Percentiles rank a stretch among this genome's conserved stretches.
phyloP scores from a whole-genome alignment of 1,140 invertebrate species.

The Leptestheria dahalacensis region DNA sequence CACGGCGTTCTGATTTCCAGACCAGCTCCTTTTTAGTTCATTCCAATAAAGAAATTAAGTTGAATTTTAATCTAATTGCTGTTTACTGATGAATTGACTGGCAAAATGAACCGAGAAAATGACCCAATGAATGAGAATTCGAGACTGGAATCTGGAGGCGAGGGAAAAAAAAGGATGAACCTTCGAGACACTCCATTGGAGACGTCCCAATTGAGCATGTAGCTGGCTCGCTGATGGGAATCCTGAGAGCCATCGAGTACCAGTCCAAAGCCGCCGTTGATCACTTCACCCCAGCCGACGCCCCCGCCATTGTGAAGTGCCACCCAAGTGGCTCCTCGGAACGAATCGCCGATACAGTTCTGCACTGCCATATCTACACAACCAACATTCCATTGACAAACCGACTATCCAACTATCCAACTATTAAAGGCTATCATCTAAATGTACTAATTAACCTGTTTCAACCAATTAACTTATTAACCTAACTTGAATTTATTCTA shows the following conservation, averaged over 20 bases:
- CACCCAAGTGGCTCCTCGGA: conserved; percentile 52
- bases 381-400: neutral
- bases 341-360: conserved; percentile 48
- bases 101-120: neutral
- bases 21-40: conserved; percentile 31
- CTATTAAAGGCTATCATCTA: neutral
- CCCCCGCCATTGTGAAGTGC: conserved; percentile 52
- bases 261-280: conserved; percentile 52
- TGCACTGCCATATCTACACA: conserved; percentile 47
- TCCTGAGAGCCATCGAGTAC: conserved; percentile 44
- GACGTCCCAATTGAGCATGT: conserved; percentile 50
- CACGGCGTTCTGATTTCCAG: conserved; percentile 35
- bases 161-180: conserved; percentile 15
- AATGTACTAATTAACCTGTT: too few relatives aligned
- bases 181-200: conserved; percentile 41
- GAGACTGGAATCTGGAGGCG: neutral
- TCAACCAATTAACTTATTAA: too few relatives aligned
- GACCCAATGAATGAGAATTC: neutral
- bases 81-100: conserved; percentile 18
- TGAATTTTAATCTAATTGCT: too few relatives aligned
- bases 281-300: conserved; percentile 52
- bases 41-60: conserved; percentile 29
- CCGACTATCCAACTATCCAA: neutral
- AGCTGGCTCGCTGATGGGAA: conserved; percentile 31
- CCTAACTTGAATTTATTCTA: too few relatives aligned